phyloP scores from a whole-genome alignment of 2,888 invertebrate species.

The Myopa testacea region DNA sequence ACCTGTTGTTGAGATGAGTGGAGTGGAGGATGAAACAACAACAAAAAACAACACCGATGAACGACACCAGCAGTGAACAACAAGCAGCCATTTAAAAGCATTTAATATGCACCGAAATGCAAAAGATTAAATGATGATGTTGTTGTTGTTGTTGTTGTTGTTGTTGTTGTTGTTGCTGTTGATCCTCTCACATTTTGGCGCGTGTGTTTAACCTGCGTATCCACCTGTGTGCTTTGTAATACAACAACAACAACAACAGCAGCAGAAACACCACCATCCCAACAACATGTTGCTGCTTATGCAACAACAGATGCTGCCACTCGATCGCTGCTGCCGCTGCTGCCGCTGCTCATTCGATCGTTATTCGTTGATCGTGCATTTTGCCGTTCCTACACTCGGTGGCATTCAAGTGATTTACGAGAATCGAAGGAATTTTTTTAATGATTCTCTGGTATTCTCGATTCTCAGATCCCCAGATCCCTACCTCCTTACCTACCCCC shows the following conservation, averaged over 20 bases:
- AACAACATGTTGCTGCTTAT: background rate
- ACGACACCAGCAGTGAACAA: slow-evolving; percentile 8
- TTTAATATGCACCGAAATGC: slow-evolving; percentile 33
- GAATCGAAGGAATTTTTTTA: slow-evolving; percentile 42
- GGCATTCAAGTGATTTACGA: slow-evolving; percentile 44
- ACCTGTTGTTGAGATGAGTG: too few relatives aligned
- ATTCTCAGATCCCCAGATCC: background rate
- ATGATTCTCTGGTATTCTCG: slow-evolving; percentile 37
- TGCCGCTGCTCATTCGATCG: background rate
- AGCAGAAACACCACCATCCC: background rate
- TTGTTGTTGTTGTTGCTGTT: slow-evolving; percentile 14
- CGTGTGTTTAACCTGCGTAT: slow-evolving; percentile 27
- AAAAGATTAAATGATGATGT: slow-evolving; percentile 22
- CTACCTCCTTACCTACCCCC: background rate
- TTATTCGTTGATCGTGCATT: background rate
- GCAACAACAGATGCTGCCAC: background rate
- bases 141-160: slow-evolving; percentile 25
- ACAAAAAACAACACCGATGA: background rate
- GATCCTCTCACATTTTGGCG: slow-evolving; percentile 37
- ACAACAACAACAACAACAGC: slow-evolving; percentile 28
- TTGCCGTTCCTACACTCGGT: slow-evolving; percentile 11
- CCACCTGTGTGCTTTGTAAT: slow-evolving; percentile 11
- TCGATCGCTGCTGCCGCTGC: background rate
- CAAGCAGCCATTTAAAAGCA: slow-evolving; percentile 26
- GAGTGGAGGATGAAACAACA: too few relatives aligned